A percentile compares a stretch with the other conserved stretches of the same genome.
Conservation (phyloP, 1,140 invertebrate species). For the Triops longicaudatus region DNA sequence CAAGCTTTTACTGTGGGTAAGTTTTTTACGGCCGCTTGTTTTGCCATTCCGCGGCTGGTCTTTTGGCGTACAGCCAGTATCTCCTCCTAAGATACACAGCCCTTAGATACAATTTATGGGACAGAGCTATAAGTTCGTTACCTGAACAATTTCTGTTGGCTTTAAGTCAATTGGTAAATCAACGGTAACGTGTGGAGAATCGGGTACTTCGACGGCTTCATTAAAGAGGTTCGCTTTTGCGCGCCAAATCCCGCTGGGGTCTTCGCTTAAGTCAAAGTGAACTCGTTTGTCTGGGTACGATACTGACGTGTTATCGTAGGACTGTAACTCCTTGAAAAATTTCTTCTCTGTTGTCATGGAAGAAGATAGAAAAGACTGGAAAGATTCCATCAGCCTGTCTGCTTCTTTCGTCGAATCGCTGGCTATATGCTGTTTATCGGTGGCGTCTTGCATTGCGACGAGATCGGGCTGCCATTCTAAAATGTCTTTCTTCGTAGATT, state of each 20-base stretch:
- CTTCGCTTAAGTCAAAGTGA: neutral
- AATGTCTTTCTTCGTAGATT: neutral
- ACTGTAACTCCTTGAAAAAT: neutral
- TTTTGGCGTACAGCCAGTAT: neutral
- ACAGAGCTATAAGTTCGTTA: neutral
- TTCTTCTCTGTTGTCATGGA: neutral
- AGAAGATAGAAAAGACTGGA: neutral
- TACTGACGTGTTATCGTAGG: neutral
- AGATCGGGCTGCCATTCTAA: too few relatives aligned
- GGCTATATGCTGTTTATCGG: neutral
- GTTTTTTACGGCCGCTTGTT: neutral
- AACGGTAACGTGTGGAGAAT: neutral
- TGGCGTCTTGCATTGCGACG: neutral
- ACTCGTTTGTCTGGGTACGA: neutral
- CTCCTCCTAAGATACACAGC: neutral
- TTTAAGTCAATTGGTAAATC: neutral
- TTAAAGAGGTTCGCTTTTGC: neutral
- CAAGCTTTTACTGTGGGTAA: neutral
- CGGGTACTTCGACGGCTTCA: neutral
- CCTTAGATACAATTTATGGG: neutral
- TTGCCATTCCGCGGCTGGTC: neutral
- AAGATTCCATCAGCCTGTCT: neutral
- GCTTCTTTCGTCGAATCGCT: neutral
- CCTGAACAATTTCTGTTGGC: neutral
- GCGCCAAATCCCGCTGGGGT: neutral